These are phyloP conservation scores for Crotophaga sulcirostris DNA, from an alignment of 2,113 vertebrate species.

Conservation along the genomic window DNA sequence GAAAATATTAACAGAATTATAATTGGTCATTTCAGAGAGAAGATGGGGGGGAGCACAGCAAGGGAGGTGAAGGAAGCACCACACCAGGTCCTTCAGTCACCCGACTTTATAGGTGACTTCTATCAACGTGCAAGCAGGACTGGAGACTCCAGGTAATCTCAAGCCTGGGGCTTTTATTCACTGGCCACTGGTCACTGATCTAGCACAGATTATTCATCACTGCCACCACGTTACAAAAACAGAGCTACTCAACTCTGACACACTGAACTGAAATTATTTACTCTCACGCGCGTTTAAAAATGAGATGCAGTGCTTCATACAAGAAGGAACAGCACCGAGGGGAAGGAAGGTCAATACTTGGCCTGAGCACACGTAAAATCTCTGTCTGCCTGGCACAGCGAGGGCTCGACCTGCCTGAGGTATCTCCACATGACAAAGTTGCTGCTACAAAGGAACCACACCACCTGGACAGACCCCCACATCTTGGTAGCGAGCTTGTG, in stretches of 20 bases:
- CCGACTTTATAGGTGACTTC: neutral
- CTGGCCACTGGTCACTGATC: neutral
- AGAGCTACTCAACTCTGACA: neutral
- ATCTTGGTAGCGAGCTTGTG: accelerated
- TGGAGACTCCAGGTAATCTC: neutral
- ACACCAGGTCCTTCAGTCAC: neutral
- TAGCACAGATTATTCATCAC: neutral
- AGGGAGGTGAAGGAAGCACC: neutral
- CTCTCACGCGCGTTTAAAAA: neutral
- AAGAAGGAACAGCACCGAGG: neutral
- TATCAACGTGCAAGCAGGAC: neutral
- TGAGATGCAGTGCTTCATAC: neutral
- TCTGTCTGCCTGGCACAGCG: too few relatives aligned
- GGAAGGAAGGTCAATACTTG: neutral
- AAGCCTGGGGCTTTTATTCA: neutral
- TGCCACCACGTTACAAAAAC: neutral
- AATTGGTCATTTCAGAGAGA: neutral
- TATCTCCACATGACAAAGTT: neutral
- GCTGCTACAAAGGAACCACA: neutral
- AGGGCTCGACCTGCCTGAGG: neutral
- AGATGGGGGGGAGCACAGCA: neutral
- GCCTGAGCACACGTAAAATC: too few relatives aligned
- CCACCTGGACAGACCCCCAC: neutral
- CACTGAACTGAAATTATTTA: neutral
- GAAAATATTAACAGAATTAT: neutral